These are phyloP conservation scores for Talpa occidentalis DNA, from an alignment of 2,113 vertebrate species.

Conservation along the genomic window DNA sequence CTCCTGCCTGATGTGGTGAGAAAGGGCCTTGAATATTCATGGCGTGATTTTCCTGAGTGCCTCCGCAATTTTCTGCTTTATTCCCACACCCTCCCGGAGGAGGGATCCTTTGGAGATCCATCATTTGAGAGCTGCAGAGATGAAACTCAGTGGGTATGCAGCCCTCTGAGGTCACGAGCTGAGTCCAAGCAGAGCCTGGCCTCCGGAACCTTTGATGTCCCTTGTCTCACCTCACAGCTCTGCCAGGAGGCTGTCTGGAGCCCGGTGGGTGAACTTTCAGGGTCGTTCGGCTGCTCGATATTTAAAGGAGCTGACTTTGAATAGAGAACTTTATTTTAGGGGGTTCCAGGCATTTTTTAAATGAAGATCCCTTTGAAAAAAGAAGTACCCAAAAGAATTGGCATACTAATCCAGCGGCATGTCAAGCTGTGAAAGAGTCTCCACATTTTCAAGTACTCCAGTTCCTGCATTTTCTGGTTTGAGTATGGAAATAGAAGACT, in stretches of 20 bases:
- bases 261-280: accelerated
- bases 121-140: neutral
- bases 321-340: neutral
- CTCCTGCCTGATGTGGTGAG: neutral
- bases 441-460: neutral
- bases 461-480: slow-evolving; percentile 8
- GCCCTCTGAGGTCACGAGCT: neutral
- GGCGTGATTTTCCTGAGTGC: neutral
- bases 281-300: neutral
- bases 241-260: neutral
- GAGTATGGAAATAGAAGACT: slow-evolving; percentile 32
- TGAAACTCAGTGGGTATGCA: accelerated
- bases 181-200: neutral
- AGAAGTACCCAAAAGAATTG: slow-evolving; percentile 41
- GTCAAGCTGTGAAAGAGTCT: neutral
- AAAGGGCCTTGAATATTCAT: neutral
- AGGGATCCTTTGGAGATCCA: neutral
- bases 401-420: neutral
- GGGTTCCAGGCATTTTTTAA: neutral
- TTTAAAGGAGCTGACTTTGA: neutral
- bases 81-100: neutral
- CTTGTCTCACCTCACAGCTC: neutral
- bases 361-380: slow-evolving; percentile 34
- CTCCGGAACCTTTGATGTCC: neutral
- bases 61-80: neutral